These are phyloP conservation scores for Geophilus truncorum DNA, from an alignment of 2,888 invertebrate species.

Conservation along the genomic window DNA sequence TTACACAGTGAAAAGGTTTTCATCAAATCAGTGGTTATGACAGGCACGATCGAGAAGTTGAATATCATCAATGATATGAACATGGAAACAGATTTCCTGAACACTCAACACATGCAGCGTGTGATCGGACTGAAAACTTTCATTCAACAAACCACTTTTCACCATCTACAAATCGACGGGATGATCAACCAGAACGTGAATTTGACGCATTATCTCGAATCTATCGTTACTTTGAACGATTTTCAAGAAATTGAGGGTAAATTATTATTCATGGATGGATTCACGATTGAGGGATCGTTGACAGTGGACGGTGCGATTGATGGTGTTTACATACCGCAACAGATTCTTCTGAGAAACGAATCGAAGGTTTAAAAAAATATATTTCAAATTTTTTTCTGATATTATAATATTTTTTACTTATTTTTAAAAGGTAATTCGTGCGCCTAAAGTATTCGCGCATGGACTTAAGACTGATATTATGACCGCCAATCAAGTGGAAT, in stretches of 20 bases:
- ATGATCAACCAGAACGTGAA: background rate
- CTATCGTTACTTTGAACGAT: background rate
- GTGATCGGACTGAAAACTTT: background rate
- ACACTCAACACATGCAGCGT: background rate
- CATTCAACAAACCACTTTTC: background rate
- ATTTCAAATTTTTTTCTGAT: background rate
- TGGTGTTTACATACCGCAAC: background rate
- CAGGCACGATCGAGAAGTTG: background rate
- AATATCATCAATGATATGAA: background rate
- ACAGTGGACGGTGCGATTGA: background rate
- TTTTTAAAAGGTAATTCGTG: background rate
- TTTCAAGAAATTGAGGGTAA: background rate
- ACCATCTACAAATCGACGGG: background rate
- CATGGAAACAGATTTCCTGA: background rate
- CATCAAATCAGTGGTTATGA: background rate
- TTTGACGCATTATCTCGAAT: background rate
- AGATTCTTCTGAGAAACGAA: background rate
- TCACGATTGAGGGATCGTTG: background rate
- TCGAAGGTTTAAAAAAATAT: background rate
- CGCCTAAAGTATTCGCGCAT: background rate
- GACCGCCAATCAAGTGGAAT: background rate
- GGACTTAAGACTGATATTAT: background rate
- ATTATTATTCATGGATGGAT: background rate
- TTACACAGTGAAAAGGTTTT: background rate
- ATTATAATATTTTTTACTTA: background rate